Conservation (phyloP, 2,113 vertebrate genomes). For the Cacatua alba region DNA sequence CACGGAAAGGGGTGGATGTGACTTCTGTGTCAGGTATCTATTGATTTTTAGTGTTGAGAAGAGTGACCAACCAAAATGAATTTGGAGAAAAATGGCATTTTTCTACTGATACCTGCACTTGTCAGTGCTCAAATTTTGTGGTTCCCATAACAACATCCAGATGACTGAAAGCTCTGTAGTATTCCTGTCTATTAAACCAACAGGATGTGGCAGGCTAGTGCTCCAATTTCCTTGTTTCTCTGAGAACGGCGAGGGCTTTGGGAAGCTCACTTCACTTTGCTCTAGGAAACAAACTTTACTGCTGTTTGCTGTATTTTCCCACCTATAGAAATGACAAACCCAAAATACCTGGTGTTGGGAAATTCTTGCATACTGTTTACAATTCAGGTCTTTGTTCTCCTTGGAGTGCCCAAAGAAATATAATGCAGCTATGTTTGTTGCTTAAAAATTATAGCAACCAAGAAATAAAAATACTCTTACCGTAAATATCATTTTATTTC, state of each 20-base stretch:
- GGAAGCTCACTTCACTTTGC: not conserved
- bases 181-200: not conserved
- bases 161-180: slow-evolving; percentile 46
- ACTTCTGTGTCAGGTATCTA: not conserved
- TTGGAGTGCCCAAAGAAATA: not conserved
- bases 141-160: slow-evolving; percentile 75
- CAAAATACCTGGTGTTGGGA: not conserved
- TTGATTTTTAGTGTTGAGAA: slow-evolving; percentile 20
- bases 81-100: slow-evolving; percentile 37
- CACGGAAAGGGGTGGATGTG: not conserved
- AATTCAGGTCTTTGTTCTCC: not conserved
- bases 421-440: not conserved
- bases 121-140: slow-evolving; percentile 28
- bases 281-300: not conserved
- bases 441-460: not conserved
- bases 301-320: not conserved
- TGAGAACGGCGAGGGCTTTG: not conserved
- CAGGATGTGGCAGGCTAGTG: not conserved
- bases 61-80: slow-evolving; percentile 29
- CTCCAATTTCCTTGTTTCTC: not conserved
- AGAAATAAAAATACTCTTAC: not conserved
- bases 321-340: not conserved
- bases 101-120: slow-evolving; percentile 45
- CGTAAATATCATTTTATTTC: not conserved
- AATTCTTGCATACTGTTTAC: not conserved